Base-by-base conservation (phyloP, 2,113 vertebrate genomes). In the Passer domesticus region DNA sequence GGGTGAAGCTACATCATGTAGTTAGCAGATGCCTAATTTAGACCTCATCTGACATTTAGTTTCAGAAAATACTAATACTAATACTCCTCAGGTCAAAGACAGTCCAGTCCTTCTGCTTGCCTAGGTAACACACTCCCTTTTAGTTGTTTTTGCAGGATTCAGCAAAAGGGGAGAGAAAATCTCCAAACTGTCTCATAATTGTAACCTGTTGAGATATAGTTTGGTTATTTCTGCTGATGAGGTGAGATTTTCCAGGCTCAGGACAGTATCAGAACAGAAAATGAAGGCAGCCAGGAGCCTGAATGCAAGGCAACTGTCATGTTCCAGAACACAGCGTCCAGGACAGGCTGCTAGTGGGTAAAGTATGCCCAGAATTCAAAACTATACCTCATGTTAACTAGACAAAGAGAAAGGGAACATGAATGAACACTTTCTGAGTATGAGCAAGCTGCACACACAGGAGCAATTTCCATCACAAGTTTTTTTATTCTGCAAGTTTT, bases 401-500 rank as follows among this genome's bases (percentile, higher is more conserved):
- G 52, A 58, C 41, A 69, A 49, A 62, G 53, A 77, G 82, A 84
- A 87, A 73, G 55, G 44, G 59, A 80, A 77, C 15, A 22, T n/a
- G 44, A 93, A 22, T n/a, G 44, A 93, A 41, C 31, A 33, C 9
- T 82, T 81, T 83, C 50, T 91, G 69, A 89, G n/a, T 58, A 59
- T 27, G 41, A 80, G 49, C 63, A 85, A 73, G 66, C 50, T 95
- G 66, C 75, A 70, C 10, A 8, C 58, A 83, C 0, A 0, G 68
- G 53, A 94, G 67, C 56, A 58, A 62, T 92, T 89, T 87, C 69
- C 55, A 44, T 90, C 68, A 35, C 31, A 46, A 50, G 23, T 55
- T 60, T 87, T 91, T 93, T 92, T 43, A 41, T 88, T 91, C 62
- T 92, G 14, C 23, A 67, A 70, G 18, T 10, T 83, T 89, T 94